Evolutionary conservation across 2,797 vertebrate species (phyloP).

Genomic region (Mormyrus hasselquistii): DNA sequence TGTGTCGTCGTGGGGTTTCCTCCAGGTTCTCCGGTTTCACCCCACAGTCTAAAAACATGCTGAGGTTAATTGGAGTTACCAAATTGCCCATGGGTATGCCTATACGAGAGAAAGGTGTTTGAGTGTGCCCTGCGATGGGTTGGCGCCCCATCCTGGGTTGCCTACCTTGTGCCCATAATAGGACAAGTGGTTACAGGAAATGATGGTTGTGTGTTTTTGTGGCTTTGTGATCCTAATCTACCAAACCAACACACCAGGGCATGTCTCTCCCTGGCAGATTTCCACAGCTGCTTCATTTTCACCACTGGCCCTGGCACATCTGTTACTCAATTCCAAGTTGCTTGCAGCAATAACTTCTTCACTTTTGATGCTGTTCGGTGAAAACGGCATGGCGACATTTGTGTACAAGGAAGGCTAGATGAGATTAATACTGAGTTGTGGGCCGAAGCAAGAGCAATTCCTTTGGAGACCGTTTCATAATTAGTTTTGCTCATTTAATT

Average conservation of each 20-base stretch:
- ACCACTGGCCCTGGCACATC: not conserved
- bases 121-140: not conserved
- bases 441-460: not conserved
- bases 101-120: not conserved
- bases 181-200: not conserved
- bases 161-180: not conserved
- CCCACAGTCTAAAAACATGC: not conserved
- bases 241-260: not conserved
- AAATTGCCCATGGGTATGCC: not conserved
- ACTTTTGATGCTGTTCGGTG: not conserved
- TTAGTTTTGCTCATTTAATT: not conserved
- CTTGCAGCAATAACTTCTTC: not conserved
- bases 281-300: not conserved
- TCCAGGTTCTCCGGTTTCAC: too few relatives aligned
- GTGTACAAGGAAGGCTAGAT: not conserved
- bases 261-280: not conserved
- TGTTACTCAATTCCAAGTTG: not conserved
- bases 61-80: not conserved
- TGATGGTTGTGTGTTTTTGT: not conserved
- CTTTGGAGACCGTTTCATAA: not conserved
- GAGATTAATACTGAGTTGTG: not conserved
- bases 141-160: not conserved
- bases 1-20: too few relatives aligned
- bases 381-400: not conserved
- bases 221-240: not conserved